Evolutionary conservation across 53 echinoderm and acorn worm genomes (phyloP).

Genomic region (Echinometra lucunter): DNA sequence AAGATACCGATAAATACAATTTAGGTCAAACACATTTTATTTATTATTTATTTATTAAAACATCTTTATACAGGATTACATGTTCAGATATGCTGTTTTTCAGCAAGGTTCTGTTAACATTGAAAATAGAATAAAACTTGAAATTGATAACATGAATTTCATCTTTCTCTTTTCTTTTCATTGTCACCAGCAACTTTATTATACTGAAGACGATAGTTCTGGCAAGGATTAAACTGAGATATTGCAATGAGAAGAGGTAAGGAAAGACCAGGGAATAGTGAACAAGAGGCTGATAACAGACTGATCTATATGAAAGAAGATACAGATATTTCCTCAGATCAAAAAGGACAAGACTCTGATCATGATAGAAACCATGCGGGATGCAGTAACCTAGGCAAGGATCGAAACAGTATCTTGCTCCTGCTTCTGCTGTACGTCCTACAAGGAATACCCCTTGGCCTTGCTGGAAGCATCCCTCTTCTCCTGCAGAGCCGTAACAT

Average conservation of each 20-base stretch:
- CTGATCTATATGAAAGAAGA: neutral
- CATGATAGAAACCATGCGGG: conserved; percentile 47
- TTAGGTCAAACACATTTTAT: no score
- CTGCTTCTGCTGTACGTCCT: conserved; percentile 90
- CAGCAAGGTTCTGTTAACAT: no score
- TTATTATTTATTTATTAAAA: no score
- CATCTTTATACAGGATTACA: no score
- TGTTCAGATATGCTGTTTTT: no score
- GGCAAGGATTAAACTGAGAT: neutral
- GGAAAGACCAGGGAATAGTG: neutral
- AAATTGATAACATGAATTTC: neutral
- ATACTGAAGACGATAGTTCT: neutral
- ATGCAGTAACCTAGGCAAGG: conserved; percentile 49
- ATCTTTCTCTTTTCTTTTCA: neutral
- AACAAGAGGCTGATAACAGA: neutral
- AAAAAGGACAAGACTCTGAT: neutral
- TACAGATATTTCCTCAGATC: neutral
- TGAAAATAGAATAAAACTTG: no score
- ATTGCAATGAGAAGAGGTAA: conserved; percentile 14
- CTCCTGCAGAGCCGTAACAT: conserved; percentile 83
- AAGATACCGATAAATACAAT: no score
- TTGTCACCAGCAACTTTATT: neutral
- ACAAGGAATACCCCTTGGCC: conserved; percentile 93
- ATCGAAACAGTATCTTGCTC: conserved; percentile 79
- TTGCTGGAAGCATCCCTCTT: conserved; percentile 94